Base-by-base conservation (phyloP, 2,888 invertebrate genomes). In the Tribolium freemani region DNA sequence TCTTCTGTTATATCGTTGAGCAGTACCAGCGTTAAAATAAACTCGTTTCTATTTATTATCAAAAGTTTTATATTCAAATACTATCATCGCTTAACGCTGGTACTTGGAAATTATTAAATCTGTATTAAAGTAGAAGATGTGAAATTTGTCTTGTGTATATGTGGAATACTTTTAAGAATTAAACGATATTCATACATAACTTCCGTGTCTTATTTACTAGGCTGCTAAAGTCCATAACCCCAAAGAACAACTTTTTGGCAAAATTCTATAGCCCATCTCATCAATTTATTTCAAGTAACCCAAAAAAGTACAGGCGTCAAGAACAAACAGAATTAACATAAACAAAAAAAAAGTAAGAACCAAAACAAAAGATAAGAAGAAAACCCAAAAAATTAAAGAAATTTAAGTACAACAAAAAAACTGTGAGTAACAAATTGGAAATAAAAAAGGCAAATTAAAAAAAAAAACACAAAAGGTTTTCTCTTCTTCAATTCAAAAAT, bases 111-210 rank as follows among this genome's bases (percentile, higher is more conserved):
- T 75, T 77, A 72, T 76, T 73, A 66, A 66, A 69, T 54, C 54
- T 69, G 68, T 72, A 69, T 69, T 60, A 63, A 79, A 80, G 80
- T 82, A 82, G 82, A 81, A 77, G 78, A 80, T 83, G 83, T 83
- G 81, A 83, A 82, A 78, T 74, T 66, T 84, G 85, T 85, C 83
- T 84, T 85, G 85, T 86, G 85, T 86, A 86, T 81, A 85, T 86
- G 86, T 86, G 83, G 82, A 82, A 82, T 84, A 84, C 81, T 85
- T 82, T 86, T 85, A 84, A 82, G 83, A 82, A 86, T 82, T 84
- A 85, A 85, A 84, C 81, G 81, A 83, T 84, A 85, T 85, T 86
- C 84, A 84, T 85, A 85, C 81, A 80, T 38, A 38, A 3, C 45
- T 48, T 38, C n/a, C 3, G 38, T 38, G 38, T 38, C 8, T 38